Conservation (phyloP, 1,140 invertebrate genomes). For the Bradynema listronoti region DNA sequence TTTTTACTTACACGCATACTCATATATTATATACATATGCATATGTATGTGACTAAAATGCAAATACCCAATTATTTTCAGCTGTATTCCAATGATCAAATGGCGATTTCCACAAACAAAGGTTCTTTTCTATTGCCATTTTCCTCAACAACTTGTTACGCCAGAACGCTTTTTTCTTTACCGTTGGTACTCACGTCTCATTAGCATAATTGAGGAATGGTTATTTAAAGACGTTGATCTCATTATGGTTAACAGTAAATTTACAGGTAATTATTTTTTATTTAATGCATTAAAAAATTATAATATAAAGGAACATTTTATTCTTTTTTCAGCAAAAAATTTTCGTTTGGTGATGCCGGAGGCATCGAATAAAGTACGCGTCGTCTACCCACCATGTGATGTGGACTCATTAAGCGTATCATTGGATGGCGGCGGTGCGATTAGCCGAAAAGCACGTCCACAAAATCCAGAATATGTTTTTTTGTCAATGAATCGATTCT, state of each 20-base stretch:
- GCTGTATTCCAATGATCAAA: slow-evolving; percentile 55
- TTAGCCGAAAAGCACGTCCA: slow-evolving; percentile 37
- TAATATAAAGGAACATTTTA: not conserved
- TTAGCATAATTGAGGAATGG: slow-evolving; percentile 49
- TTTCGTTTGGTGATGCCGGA: slow-evolving; percentile 52
- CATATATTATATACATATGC: not conserved
- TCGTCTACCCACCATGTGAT: slow-evolving; percentile 57
- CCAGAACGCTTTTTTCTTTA: slow-evolving; percentile 57
- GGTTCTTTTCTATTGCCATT: slow-evolving; percentile 56
- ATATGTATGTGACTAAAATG: not conserved
- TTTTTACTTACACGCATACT: not conserved
- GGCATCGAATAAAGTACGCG: slow-evolving; percentile 45
- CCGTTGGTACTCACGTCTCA: slow-evolving; percentile 53
- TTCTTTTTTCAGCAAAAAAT: slow-evolving; percentile 38
- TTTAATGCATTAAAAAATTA: slow-evolving; percentile 8
- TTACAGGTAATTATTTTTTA: slow-evolving; percentile 48
- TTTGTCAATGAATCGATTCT: slow-evolving; percentile 57
- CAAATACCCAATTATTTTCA: slow-evolving; percentile 20
- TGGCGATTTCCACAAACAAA: slow-evolving; percentile 51
- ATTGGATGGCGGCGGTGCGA: slow-evolving; percentile 6
- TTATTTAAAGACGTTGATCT: slow-evolving; percentile 47
- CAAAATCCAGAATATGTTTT: slow-evolving; percentile 46
- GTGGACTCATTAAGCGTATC: slow-evolving; percentile 44
- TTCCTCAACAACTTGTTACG: slow-evolving; percentile 56
- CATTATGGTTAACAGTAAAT: slow-evolving; percentile 57